A percentile compares a stretch with the other conserved stretches of the same genome.
Evolutionary conservation across 2,888 invertebrate genomes (phyloP).

Genomic region (Rugalucina vietnamica): DNA sequence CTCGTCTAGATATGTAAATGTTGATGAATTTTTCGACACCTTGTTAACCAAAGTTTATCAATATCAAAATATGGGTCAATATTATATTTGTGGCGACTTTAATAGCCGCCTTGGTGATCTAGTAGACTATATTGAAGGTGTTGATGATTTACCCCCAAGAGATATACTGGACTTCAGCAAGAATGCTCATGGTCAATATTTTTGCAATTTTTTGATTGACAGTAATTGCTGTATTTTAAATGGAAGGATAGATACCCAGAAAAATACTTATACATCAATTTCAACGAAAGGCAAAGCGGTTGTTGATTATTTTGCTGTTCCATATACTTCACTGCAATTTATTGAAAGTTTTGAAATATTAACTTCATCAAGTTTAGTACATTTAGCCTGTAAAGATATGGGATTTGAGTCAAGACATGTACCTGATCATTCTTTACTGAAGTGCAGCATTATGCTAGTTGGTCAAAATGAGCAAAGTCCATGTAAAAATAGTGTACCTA

Average conservation of each 20-base stretch:
- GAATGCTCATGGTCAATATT: conserved; percentile 5
- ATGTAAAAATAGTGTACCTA: not conserved
- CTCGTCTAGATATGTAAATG: conserved; percentile 13
- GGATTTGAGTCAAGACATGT: not conserved
- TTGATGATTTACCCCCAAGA: conserved; percentile 8
- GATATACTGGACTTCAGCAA: conserved; percentile 15
- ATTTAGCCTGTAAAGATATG: not conserved
- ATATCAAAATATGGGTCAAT: conserved; percentile 17
- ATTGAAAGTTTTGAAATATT: not conserved
- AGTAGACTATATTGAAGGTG: conserved; percentile 27
- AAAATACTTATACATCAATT: not conserved
- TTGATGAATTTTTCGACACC: conserved; percentile 17
- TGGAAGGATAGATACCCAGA: not conserved
- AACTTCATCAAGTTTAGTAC: not conserved
- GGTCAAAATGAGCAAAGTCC: not conserved
- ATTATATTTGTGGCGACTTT: conserved; percentile 13
- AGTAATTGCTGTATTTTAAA: conserved; percentile 2
- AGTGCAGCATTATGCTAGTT: not conserved
- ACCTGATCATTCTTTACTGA: not conserved
- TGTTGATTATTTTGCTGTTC: not conserved
- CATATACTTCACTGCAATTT: not conserved
- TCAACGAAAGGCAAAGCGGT: not conserved
- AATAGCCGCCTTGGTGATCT: conserved; percentile 12
- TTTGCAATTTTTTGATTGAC: not conserved
- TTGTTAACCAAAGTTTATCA: conserved; percentile 3